phyloP scores from a whole-genome alignment of 2,888 invertebrate genomes.

The Drosophila rellima region DNA sequence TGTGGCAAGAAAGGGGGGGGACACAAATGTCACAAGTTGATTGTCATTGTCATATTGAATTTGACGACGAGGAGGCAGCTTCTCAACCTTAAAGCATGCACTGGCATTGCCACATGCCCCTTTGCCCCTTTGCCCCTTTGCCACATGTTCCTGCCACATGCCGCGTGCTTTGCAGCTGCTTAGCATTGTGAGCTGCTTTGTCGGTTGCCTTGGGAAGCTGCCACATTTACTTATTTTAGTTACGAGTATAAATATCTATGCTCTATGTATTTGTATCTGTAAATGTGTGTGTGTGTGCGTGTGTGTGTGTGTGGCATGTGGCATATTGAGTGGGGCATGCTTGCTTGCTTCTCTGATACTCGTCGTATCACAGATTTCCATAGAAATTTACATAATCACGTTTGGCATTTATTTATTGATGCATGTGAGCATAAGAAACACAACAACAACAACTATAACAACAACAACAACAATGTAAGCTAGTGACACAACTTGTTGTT shows the following conservation, averaged over 20 bases:
- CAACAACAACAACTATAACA: slow-evolving; percentile 8
- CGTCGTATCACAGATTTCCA: slow-evolving; percentile 57
- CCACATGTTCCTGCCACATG: slow-evolving; percentile 8
- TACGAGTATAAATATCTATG: slow-evolving; percentile 3
- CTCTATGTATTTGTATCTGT: too few relatives aligned
- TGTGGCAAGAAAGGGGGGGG: background rate
- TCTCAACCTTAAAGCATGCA: slow-evolving; percentile 28
- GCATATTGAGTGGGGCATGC: slow-evolving; percentile 14
- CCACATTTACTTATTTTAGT: slow-evolving; percentile 22
- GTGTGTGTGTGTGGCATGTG: slow-evolving; percentile 2
- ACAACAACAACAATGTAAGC: slow-evolving; percentile 20
- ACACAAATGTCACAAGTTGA: slow-evolving; percentile 73
- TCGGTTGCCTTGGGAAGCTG: slow-evolving; percentile 33
- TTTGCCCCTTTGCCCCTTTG: background rate
- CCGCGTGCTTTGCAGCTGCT: slow-evolving; percentile 16
- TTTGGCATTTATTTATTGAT: slow-evolving; percentile 80
- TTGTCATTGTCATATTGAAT: slow-evolving; percentile 78
- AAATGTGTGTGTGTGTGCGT: too few relatives aligned
- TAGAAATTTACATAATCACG: slow-evolving; percentile 79
- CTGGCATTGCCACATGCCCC: slow-evolving; percentile 1
- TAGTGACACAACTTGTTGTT: slow-evolving; percentile 23
- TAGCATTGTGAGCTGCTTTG: slow-evolving; percentile 30
- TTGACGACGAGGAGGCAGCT: slow-evolving; percentile 68
- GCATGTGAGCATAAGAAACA: slow-evolving; percentile 50
- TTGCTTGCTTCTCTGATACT: background rate